phyloP scores from a whole-genome alignment of 2,113 vertebrate species.

The Corythoichthys haematopterus region DNA sequence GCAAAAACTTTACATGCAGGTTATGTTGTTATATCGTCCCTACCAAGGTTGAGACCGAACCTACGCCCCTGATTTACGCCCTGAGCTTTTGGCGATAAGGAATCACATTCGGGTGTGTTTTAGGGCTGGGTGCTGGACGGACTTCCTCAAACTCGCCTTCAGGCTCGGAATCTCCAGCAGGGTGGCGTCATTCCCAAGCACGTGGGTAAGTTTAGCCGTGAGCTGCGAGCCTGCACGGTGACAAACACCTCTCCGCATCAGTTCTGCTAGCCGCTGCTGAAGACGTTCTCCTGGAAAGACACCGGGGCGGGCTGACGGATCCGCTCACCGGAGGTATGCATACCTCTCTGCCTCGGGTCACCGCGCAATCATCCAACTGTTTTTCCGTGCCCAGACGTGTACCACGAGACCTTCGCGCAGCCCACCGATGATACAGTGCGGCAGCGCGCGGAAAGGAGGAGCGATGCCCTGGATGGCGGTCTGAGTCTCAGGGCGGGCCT shows the following conservation, averaged over 20 bases:
- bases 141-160: constrained; percentile 77
- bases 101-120: constrained; percentile 2
- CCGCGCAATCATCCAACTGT: neutral
- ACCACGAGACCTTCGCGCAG: constrained; percentile 83
- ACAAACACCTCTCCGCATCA: constrained; percentile 37
- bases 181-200: constrained; percentile 79
- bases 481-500: constrained; percentile 60
- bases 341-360: neutral
- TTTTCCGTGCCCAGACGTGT: constrained; percentile 74
- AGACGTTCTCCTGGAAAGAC: constrained; percentile 79
- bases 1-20: too few relatives aligned
- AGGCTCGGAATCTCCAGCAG: constrained; percentile 79
- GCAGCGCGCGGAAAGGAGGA: constrained; percentile 59
- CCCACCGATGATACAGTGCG: constrained; percentile 58
- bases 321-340: constrained; percentile 77
- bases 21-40: too few relatives aligned
- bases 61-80: too few relatives aligned
- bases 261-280: constrained; percentile 83
- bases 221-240: too few relatives aligned
- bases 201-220: constrained; percentile 66
- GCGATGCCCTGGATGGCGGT: constrained; percentile 61
- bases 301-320: constrained; percentile 79
- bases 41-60: too few relatives aligned
- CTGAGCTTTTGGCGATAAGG: too few relatives aligned
- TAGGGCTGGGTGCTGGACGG: constrained; percentile 93